Evolutionary conservation across 2,888 invertebrate species (phyloP).

Genomic region (Orthosia gracilis): DNA sequence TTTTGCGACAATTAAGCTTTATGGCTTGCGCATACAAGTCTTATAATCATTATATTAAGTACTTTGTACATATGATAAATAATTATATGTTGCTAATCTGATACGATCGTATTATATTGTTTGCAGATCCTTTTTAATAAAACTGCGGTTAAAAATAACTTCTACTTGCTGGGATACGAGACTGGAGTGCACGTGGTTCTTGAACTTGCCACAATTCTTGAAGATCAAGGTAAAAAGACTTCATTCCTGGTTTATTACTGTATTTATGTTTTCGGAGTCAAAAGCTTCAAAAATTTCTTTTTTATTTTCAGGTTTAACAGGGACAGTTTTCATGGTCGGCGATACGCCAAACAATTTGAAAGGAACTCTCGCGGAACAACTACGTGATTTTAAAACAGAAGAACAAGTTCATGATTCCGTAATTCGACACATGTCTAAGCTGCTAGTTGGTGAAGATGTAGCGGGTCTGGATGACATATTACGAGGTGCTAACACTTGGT

Average conservation of each 20-base stretch:
- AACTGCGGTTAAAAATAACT: slow-evolving; percentile 58
- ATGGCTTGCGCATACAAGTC: no score
- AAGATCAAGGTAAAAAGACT: slow-evolving; percentile 71
- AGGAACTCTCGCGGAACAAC: not conserved
- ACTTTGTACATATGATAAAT: no score
- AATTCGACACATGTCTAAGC: slow-evolving; percentile 29
- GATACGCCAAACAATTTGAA: slow-evolving; percentile 15
- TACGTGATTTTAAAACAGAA: not conserved
- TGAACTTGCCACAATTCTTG: slow-evolving; percentile 76
- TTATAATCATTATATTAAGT: no score
- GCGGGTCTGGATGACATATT: slow-evolving; percentile 29
- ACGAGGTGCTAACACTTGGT: slow-evolving; percentile 30
- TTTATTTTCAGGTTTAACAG: slow-evolving; percentile 15
- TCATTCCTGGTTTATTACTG: not conserved
- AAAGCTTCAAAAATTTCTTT: no score
- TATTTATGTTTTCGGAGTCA: no score
- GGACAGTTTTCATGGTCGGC: slow-evolving; percentile 30
- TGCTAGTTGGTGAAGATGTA: slow-evolving; percentile 38
- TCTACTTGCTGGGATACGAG: slow-evolving; percentile 77
- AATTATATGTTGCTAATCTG: not conserved
- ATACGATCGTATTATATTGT: not conserved
- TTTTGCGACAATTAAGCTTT: no score
- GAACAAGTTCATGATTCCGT: slow-evolving; percentile 16
- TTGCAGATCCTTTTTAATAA: slow-evolving; percentile 72
- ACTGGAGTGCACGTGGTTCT: slow-evolving; percentile 73